phyloP scores from a whole-genome alignment of 2,113 vertebrate species.

The Charina bottae region DNA sequence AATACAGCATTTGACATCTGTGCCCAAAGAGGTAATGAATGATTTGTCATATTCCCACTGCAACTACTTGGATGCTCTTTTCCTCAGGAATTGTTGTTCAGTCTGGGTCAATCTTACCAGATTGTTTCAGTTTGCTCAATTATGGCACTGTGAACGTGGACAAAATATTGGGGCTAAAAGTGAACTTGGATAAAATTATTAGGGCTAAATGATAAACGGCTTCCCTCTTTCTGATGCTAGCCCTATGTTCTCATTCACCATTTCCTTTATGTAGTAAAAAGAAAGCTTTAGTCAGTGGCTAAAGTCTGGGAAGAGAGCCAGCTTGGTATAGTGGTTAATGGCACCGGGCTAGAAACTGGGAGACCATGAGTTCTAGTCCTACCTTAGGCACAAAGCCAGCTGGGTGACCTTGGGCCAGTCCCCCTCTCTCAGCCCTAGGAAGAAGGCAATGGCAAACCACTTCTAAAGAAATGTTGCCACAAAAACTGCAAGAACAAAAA shows the following conservation, averaged over 20 bases:
- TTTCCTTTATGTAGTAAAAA: not conserved
- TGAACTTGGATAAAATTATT: not conserved
- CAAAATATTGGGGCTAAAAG: not conserved
- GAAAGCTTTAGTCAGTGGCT: not conserved
- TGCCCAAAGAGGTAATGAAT: constrained; percentile 55
- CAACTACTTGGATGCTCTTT: not conserved
- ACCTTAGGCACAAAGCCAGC: not conserved
- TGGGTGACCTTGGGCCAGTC: not conserved
- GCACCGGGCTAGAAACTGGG: not conserved
- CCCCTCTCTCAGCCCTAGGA: not conserved
- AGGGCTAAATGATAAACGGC: not conserved
- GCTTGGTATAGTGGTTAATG: not conserved
- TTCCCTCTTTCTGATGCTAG: not conserved
- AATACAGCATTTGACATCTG: constrained; percentile 73
- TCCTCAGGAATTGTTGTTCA: not conserved
- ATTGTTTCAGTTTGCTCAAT: not conserved
- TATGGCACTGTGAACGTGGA: not conserved
- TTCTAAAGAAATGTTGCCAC: not conserved
- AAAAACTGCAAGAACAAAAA: not conserved
- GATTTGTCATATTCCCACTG: not conserved
- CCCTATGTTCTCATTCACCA: not conserved
- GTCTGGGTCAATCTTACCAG: not conserved
- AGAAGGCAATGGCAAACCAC: not conserved
- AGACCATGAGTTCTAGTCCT: not conserved
- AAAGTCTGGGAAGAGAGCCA: not conserved